Percentiles rank a stretch among this genome's conserved stretches.
Evolutionary conservation across 2,113 vertebrate species (phyloP).

Genomic region (Lipotes vexillifer): DNA sequence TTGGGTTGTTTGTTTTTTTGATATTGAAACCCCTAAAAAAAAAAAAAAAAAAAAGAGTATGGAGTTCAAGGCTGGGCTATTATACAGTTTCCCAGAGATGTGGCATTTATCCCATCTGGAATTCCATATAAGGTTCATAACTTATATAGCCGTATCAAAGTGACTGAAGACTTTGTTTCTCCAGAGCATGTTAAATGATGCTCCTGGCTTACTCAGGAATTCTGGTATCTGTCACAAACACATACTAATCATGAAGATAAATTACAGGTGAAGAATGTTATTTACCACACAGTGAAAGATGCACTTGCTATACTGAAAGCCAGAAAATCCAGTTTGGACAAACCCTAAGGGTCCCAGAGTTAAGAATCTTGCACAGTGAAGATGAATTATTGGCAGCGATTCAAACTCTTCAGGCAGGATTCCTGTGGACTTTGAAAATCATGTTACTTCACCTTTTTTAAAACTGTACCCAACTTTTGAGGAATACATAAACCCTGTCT

Average conservation of each 20-base stretch:
- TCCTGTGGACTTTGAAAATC: slow-evolving; percentile 72
- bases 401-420: slow-evolving; percentile 65
- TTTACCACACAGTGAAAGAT: slow-evolving; percentile 77
- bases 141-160: slow-evolving; percentile 78
- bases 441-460: slow-evolving; percentile 69
- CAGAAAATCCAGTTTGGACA: slow-evolving; percentile 73
- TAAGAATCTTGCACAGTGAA: slow-evolving; percentile 16
- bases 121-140: slow-evolving; percentile 77
- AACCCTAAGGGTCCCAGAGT: slow-evolving; percentile 48
- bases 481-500: slow-evolving; percentile 52
- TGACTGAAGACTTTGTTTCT: slow-evolving; percentile 78
- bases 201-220: slow-evolving; percentile 81
- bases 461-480: slow-evolving; percentile 51
- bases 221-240: slow-evolving; percentile 75
- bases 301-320: slow-evolving; percentile 74
- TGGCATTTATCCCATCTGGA: slow-evolving; percentile 77
- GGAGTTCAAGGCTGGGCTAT: slow-evolving; percentile 75
- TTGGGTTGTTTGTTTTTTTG: too few relatives aligned
- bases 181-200: slow-evolving; percentile 78
- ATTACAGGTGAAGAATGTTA: slow-evolving; percentile 78
- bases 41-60: slow-evolving; percentile 44
- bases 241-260: slow-evolving; percentile 78
- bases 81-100: slow-evolving; percentile 76
- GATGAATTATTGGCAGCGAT: slow-evolving; percentile 66
- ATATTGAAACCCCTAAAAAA: too few relatives aligned